These are phyloP conservation scores for Nemoura dubitans DNA, from an alignment of 2,888 invertebrate genomes.

Conservation along the genomic window DNA sequence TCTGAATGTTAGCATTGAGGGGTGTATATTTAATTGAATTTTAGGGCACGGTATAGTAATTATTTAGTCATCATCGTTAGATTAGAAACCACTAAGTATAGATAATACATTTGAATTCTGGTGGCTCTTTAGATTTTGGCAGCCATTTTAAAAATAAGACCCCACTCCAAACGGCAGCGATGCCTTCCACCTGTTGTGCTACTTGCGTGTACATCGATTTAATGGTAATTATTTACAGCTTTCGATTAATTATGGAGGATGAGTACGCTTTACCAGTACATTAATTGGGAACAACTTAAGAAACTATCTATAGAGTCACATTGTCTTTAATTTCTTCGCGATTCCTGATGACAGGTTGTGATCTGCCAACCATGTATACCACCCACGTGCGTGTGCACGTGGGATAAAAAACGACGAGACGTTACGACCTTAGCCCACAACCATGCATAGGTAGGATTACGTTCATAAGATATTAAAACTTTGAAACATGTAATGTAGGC, in stretches of 20 bases:
- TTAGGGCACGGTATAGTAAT: background rate
- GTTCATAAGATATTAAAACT: background rate
- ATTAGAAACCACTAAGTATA: background rate
- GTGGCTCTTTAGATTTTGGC: background rate
- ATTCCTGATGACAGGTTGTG: background rate
- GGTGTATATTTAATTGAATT: background rate
- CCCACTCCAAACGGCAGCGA: background rate
- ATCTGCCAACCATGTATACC: background rate
- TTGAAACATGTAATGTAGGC: slow-evolving; percentile 12
- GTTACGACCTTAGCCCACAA: background rate
- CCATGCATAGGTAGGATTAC: background rate
- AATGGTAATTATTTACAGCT: background rate
- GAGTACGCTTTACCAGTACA: background rate
- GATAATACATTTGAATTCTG: background rate
- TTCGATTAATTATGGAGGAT: background rate
- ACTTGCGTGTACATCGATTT: background rate
- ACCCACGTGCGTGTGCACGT: background rate
- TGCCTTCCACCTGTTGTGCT: background rate
- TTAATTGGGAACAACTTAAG: background rate
- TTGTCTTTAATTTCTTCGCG: background rate
- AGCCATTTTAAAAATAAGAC: background rate
- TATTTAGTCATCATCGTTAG: background rate
- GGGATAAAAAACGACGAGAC: background rate
- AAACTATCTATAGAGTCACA: background rate
- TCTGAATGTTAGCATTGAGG: background rate